Evolutionary conservation across 2,797 vertebrate genomes (phyloP).

Genomic region (Delichon dasypus): DNA sequence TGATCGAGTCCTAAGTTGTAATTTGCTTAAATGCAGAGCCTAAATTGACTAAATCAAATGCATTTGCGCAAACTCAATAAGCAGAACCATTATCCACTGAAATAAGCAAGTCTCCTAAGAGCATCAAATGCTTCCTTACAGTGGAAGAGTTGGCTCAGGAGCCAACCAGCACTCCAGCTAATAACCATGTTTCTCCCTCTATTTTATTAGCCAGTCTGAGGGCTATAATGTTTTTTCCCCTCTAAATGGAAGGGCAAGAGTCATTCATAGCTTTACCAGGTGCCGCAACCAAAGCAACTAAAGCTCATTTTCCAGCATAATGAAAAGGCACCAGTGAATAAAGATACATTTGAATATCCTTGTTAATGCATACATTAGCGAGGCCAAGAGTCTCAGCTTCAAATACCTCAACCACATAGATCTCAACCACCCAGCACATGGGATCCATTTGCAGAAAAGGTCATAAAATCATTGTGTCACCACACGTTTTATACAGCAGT

Average conservation of each 20-base stretch:
- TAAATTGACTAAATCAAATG: conserved; percentile 63
- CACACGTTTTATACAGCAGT: neutral
- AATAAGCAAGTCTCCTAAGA: conserved; percentile 43
- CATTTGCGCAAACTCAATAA: conserved; percentile 64
- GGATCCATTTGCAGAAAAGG: neutral
- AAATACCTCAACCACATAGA: neutral
- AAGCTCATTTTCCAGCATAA: conserved; percentile 53
- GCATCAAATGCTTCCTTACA: conserved; percentile 24
- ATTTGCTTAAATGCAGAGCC: conserved; percentile 64
- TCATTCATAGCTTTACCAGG: neutral
- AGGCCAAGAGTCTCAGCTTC: neutral
- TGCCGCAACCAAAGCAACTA: conserved; percentile 28
- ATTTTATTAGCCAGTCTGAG: conserved; percentile 19
- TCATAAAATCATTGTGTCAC: neutral
- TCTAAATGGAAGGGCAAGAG: neutral
- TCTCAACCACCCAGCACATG: neutral
- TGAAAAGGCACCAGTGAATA: conserved; percentile 34
- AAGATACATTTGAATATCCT: conserved; percentile 40
- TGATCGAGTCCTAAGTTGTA: conserved; percentile 50
- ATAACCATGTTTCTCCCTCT: neutral
- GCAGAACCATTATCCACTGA: conserved; percentile 47
- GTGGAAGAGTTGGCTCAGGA: conserved; percentile 13
- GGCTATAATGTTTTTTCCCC: neutral
- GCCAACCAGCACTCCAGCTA: conserved; percentile 15
- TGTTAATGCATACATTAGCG: neutral